Evolutionary conservation across 2,888 invertebrate genomes (phyloP).

Genomic region (Lasius platythorax): DNA sequence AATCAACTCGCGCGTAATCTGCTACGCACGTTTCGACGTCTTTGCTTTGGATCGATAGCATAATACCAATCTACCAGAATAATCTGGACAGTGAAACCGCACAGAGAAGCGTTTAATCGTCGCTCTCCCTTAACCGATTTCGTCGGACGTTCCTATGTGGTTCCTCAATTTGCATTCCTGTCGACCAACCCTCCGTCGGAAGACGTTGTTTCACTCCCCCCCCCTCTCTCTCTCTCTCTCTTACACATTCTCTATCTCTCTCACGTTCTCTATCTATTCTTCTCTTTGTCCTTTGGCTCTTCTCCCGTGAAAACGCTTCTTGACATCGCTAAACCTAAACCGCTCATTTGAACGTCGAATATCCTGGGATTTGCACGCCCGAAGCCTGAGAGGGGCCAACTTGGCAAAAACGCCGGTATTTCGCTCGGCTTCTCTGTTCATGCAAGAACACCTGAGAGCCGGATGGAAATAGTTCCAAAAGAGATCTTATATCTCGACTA

Average conservation of each 20-base stretch:
- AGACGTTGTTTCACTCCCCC: neutral
- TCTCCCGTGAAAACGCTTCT: constrained; percentile 36
- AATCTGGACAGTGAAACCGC: constrained; percentile 38
- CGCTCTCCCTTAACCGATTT: constrained; percentile 44
- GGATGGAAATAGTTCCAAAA: constrained; percentile 10
- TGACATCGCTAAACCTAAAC: constrained; percentile 37
- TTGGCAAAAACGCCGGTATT: constrained; percentile 68
- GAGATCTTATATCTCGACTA: constrained; percentile 16
- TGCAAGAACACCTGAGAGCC: constrained; percentile 36
- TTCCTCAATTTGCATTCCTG: constrained; percentile 52
- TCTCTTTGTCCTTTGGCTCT: neutral
- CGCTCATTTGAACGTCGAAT: constrained; percentile 42
- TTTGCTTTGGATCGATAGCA: constrained; percentile 35
- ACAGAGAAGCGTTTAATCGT: constrained; percentile 54
- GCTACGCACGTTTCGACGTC: constrained; percentile 30
- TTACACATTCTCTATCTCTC: neutral
- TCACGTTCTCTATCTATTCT: neutral
- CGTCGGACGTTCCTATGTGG: constrained; percentile 50
- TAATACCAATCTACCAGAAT: constrained; percentile 36
- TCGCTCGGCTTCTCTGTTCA: constrained; percentile 56
- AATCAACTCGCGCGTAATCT: constrained; percentile 33
- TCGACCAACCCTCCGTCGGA: constrained; percentile 29
- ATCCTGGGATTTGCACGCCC: neutral
- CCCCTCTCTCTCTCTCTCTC: constrained; percentile 2
- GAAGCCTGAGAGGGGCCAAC: constrained; percentile 10